These are phyloP conservation scores for Bucorvus abyssinicus DNA, from an alignment of 2,797 vertebrate genomes.

Conservation along the genomic window DNA sequence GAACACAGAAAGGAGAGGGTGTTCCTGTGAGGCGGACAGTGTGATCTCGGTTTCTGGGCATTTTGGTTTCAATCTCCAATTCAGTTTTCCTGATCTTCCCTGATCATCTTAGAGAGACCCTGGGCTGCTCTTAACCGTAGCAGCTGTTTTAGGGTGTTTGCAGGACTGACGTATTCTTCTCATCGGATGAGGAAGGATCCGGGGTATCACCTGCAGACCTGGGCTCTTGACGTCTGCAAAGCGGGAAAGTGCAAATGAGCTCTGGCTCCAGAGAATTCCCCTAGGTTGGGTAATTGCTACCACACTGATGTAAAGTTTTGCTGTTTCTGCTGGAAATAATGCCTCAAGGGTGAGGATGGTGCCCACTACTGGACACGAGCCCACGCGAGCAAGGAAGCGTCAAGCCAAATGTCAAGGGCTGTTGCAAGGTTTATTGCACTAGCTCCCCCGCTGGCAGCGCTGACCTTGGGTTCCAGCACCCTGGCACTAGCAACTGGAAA, in stretches of 20 bases:
- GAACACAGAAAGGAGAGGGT: background rate
- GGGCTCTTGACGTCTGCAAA: background rate
- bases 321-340: background rate
- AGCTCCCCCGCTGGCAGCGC: accelerated
- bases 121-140: background rate
- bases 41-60: background rate
- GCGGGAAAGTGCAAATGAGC: background rate
- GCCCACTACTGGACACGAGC: background rate
- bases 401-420: background rate
- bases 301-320: background rate
- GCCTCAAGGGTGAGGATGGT: background rate
- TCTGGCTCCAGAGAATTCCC: background rate
- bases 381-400: background rate
- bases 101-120: background rate
- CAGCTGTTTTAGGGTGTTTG: background rate
- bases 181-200: background rate
- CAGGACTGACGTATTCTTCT: background rate
- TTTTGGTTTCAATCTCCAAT: background rate
- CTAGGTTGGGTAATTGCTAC: background rate
- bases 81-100: background rate
- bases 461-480: background rate
- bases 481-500: background rate
- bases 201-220: background rate
- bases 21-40: background rate
- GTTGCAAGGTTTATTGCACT: background rate